Evolutionary conservation across 2,888 invertebrate genomes (phyloP).

Genomic region (Eupelmus urozonus): DNA sequence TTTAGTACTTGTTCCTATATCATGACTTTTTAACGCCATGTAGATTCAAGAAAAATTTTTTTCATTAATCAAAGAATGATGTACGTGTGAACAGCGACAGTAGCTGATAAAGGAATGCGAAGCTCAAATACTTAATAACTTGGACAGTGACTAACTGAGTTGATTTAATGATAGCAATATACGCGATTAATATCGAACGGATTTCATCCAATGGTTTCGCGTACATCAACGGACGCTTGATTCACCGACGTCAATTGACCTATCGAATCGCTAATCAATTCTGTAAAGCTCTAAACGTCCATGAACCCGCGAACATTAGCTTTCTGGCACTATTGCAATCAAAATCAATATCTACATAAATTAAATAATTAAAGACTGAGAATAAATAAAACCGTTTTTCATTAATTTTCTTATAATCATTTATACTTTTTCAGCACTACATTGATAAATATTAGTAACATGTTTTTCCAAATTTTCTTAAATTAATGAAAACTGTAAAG

Average conservation of each 20-base stretch:
- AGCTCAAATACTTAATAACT: slow-evolving; percentile 47
- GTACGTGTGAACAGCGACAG: slow-evolving; percentile 39
- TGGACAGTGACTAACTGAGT: slow-evolving; percentile 56
- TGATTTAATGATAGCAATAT: slow-evolving; percentile 61
- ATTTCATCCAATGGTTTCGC: slow-evolving; percentile 37
- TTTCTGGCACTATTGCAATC: slow-evolving; percentile 15
- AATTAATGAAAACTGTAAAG: background rate
- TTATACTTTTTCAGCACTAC: background rate
- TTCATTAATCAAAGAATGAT: slow-evolving; percentile 55
- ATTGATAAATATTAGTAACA: slow-evolving; percentile 40
- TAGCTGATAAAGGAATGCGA: slow-evolving; percentile 53
- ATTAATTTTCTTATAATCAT: background rate
- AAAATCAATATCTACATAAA: background rate
- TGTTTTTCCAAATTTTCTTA: too few relatives aligned
- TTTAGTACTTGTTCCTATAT: too few relatives aligned
- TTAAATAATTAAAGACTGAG: background rate
- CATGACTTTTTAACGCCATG: too few relatives aligned
- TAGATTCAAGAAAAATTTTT: too few relatives aligned
- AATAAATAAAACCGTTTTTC: background rate
- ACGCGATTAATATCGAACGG: slow-evolving; percentile 47
- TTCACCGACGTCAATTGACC: slow-evolving; percentile 62
- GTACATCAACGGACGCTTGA: background rate
- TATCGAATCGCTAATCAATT: slow-evolving; percentile 65
- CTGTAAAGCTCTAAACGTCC: slow-evolving; percentile 42
- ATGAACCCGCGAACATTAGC: slow-evolving; percentile 14